Conservation (phyloP, 35 echinoderm and acorn worm species). For the Ptychodera flava region DNA sequence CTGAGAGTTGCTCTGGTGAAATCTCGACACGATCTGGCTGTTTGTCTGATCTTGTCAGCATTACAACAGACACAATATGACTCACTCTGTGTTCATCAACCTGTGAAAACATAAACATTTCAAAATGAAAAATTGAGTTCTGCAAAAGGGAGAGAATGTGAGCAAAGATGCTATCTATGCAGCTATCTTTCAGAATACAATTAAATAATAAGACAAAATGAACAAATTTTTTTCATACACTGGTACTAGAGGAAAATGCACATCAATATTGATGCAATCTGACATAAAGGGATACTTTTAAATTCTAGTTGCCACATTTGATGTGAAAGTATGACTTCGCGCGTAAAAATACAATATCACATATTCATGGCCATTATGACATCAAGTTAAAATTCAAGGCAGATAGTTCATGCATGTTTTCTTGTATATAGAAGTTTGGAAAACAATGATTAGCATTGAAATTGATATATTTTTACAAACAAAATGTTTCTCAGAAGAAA, state of each 20-base stretch:
- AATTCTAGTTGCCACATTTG: no score
- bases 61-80: conserved; percentile 93
- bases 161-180: not conserved
- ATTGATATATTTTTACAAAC: no score
- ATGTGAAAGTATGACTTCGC: no score
- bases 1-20: conserved; percentile 93
- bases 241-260: not conserved
- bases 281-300: not conserved
- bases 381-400: no score
- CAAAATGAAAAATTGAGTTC: not conserved
- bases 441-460: no score
- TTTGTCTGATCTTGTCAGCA: conserved; percentile 83
- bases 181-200: not conserved
- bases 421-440: no score
- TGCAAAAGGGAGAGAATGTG: not conserved
- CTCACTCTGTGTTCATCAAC: conserved; percentile 75
- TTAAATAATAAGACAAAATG: not conserved
- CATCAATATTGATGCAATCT: not conserved
- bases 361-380: no score
- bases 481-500: no score
- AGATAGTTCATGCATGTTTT: no score
- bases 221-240: not conserved
- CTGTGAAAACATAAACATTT: conserved; percentile 11
- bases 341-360: no score
- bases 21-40: conserved; percentile 90